Evolutionary conservation across 2,888 invertebrate species (phyloP).

Genomic region (Aleiodes alternator): DNA sequence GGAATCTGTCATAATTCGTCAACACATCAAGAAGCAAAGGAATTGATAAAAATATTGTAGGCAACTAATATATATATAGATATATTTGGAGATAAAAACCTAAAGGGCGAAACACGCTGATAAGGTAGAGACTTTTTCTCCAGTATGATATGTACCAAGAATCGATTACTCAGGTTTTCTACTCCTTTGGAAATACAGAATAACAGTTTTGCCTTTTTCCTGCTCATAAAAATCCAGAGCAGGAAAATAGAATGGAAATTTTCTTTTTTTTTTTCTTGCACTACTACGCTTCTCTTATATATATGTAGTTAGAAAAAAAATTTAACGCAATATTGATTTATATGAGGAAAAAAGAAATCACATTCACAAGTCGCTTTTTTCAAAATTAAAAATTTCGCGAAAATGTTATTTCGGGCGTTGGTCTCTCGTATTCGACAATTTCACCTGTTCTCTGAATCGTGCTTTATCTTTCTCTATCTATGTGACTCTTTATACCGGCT

Average conservation of each 20-base stretch:
- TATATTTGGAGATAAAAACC: background rate
- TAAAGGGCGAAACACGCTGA: background rate
- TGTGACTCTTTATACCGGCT: constrained; percentile 71
- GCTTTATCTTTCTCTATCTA: constrained; percentile 73
- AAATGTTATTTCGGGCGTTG: constrained; percentile 67
- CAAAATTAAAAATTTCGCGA: constrained; percentile 12
- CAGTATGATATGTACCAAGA: constrained; percentile 8
- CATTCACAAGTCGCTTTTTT: background rate
- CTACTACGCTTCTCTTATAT: background rate
- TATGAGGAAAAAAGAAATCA: no score
- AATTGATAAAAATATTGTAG: background rate
- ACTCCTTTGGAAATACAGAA: background rate
- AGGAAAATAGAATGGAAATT: background rate
- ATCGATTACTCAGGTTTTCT: constrained; percentile 17
- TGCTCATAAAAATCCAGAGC: background rate
- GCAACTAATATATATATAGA: background rate
- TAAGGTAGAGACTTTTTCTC: constrained; percentile 10
- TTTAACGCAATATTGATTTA: no score
- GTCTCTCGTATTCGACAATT: constrained; percentile 65
- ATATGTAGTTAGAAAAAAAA: no score
- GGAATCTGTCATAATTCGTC: constrained; percentile 56
- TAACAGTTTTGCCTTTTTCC: background rate
- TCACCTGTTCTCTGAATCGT: constrained; percentile 72
- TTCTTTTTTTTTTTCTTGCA: background rate
- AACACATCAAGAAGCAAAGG: background rate